Evolutionary conservation across 2,797 vertebrate species (phyloP), one percentile per base, ranked within the genome.

Genomic region (Pseudochromis fuscus): DNA sequence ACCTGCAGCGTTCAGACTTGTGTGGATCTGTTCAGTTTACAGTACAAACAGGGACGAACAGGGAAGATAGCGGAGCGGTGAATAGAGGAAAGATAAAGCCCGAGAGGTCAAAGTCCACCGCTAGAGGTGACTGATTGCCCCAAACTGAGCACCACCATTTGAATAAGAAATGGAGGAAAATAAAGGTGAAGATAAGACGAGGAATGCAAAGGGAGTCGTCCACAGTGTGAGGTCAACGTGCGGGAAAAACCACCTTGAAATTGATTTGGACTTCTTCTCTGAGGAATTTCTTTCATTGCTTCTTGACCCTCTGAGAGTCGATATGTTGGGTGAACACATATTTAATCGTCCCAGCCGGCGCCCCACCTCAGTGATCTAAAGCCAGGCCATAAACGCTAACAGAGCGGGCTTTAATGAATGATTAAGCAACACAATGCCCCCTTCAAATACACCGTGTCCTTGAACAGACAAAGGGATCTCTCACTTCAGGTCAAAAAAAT

Each of bases 91-190:
- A 73, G 76, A 86, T 68, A 83, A 81, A 81, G 61, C 38, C 49
- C 42, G 18, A 75, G 69, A 83, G 82, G 79, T 82, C 63, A 90
- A 88, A 87, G 89, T 86, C 75, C 84, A 81, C 58, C 40, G 60
- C 40, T 46, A 46, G 73, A 63, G 61, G 75, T 75, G 82, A 79
- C 50, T 72, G 74, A 65, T 6, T 66, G 67, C 63, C 35, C 12
- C 25, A 2, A 52, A 48, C 12, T 19, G 12, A 57, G 42, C 1
- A 7, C 53, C 1, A 2, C 35, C n/a, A 25, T 63, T 62, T 71
- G 12, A 81, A 72, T 65, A 57, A 69, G 58, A 69, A 75, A 72
- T 33, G 30, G 57, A 9, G 30, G 19, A 46, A 46, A 25, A 50
- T 8, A 30, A 56, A 70, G 27, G 21, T 2, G 45, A 57, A 81